phyloP scores from a whole-genome alignment of 2,113 vertebrate genomes.

The Notiomystis cincta region DNA sequence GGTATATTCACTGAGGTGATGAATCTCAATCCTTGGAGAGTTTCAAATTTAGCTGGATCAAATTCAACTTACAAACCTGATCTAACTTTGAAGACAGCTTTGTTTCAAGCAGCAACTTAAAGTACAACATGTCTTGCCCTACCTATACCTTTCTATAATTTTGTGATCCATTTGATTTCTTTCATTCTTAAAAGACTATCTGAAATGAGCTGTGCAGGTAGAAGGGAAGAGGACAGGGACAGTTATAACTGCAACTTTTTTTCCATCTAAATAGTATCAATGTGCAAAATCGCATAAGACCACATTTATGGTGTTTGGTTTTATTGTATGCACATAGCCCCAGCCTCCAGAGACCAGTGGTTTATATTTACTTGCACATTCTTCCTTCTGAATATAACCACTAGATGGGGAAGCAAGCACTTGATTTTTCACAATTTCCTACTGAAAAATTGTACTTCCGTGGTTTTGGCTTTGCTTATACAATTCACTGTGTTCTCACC shows the following conservation, averaged over 20 bases:
- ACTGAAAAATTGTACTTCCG: neutral
- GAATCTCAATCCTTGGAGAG: neutral
- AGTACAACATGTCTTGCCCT: neutral
- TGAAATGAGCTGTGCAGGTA: neutral
- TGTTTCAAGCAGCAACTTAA: neutral
- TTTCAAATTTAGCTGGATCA: neutral
- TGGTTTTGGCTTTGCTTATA: neutral
- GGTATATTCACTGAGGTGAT: neutral
- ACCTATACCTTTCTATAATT: neutral
- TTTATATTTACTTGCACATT: neutral
- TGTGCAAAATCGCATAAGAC: neutral
- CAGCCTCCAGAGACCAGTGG: neutral
- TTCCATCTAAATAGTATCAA: neutral
- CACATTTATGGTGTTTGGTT: neutral
- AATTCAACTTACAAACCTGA: neutral
- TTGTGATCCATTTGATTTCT: neutral
- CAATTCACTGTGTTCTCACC: neutral
- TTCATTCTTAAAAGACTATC: neutral
- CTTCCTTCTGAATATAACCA: neutral
- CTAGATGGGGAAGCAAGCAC: conserved; percentile 10
- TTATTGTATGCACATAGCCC: neutral
- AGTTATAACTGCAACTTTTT: neutral
- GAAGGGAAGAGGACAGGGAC: neutral
- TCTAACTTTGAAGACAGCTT: neutral
- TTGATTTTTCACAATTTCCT: neutral